Base-by-base conservation (phyloP, 1,140 invertebrate species). In the Hypothenemus hampei region DNA sequence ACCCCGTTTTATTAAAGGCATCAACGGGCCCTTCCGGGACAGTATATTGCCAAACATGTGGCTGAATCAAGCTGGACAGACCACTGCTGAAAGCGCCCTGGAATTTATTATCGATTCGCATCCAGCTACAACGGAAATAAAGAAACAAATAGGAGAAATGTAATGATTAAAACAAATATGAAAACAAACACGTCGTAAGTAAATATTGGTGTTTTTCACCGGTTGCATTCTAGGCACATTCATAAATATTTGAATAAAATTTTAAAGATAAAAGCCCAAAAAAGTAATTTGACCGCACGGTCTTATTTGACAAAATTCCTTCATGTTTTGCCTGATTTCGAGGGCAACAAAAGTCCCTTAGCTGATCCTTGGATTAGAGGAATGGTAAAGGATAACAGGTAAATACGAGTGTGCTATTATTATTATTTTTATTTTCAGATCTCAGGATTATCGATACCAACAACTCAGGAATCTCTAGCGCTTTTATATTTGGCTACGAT, bases 11-110 rank as follows among this genome's bases (percentile, higher is more conserved):
- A 84, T 91, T 0, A 71, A 80, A 26, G 93, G 94, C 5, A 80
- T 97, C 24, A 97, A 94, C 94, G 95, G 95, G 2, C 94, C 95
- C 1, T 97, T 95, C 69, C 88, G 80, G 61, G 86, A 87, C 71
- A 91, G 87, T 3, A 89, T 97, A 76, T 72, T 97, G 5, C 89
- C 91, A 3, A 81, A 80, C 2, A 80, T 87, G 65, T 97, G 89
- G 84, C 70, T 93, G 0, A 87, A 84, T 68, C 94, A 97, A 76
- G 93, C 87, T n/a, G 94, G 94, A 4, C 93, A 97, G 72, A 92
- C 87, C 74, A 84, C 88, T 15, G 87, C 90, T 3, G 91, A 91
- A 3, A 83, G 86, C 70, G 72, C 94, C 36, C 67, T 97, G 2
- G 92, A 97, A 70, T 83, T 89, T 69, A 75, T 97, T 11, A 82